Percentiles rank a stretch among this genome's conserved stretches.
Evolutionary conservation across 37 sponge, comb jelly and placozoan species (phyloP).

Genomic region (Tethya wilhelma): DNA sequence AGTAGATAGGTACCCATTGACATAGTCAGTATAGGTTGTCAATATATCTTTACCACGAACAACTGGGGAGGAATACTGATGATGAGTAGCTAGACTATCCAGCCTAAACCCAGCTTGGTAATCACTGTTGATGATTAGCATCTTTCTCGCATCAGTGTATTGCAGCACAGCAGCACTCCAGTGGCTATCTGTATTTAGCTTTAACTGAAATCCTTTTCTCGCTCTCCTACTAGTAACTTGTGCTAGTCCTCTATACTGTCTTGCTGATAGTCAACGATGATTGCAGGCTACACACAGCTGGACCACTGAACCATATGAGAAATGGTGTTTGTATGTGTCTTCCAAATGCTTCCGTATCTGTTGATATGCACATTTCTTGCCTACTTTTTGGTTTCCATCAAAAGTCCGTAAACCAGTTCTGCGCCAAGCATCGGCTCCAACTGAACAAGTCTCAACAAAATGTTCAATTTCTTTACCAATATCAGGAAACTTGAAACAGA

Average conservation of each 20-base stretch:
- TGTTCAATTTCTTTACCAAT: constrained; percentile 28
- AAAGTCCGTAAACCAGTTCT: constrained; percentile 26
- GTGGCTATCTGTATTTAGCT: constrained; percentile 25
- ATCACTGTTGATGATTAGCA: constrained; percentile 40
- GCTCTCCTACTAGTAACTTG: constrained; percentile 28
- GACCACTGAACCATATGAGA: constrained; percentile 43
- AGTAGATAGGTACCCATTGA: constrained; percentile 22
- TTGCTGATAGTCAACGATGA: constrained; percentile 14
- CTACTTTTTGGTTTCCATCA: constrained; percentile 25
- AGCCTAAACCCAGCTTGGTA: constrained; percentile 31
- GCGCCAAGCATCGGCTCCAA: constrained; percentile 47
- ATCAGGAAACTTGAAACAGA: constrained; percentile 10
- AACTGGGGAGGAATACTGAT: constrained; percentile 11
- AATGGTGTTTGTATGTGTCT: neutral
- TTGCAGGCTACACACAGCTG: constrained; percentile 34
- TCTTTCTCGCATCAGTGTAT: constrained; percentile 23
- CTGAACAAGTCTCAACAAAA: neutral
- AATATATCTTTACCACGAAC: constrained; percentile 10
- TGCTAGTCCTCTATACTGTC: constrained; percentile 13
- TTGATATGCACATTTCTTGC: constrained; percentile 15
- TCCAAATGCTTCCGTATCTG: constrained; percentile 20
- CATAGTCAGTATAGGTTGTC: constrained; percentile 36
- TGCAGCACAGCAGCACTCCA: constrained; percentile 39
- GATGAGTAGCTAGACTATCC: constrained; percentile 26
- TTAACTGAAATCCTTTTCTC: constrained; percentile 24